phyloP scores from a whole-genome alignment of 2,797 vertebrate genomes.

The Anniella stebbinsi region DNA sequence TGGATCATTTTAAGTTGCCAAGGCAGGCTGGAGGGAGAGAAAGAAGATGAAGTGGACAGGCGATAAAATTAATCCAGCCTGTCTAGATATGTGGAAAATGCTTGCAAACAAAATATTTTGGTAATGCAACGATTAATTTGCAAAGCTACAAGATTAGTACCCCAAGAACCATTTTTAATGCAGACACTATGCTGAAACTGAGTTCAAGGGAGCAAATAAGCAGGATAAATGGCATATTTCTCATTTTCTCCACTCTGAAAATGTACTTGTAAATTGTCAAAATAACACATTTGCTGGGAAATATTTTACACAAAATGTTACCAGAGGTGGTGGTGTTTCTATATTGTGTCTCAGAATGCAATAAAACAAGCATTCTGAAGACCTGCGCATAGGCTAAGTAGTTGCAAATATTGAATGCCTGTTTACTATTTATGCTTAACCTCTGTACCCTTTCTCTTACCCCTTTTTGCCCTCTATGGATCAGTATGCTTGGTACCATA shows the following conservation, averaged over 20 bases:
- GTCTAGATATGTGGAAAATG: slow-evolving; percentile 23
- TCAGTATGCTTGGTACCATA: background rate
- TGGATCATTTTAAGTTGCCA: slow-evolving; percentile 21
- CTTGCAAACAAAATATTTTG: slow-evolving; percentile 43
- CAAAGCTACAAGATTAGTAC: slow-evolving; percentile 32
- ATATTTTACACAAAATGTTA: slow-evolving; percentile 46
- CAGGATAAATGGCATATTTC: slow-evolving; percentile 19
- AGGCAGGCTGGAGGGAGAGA: background rate
- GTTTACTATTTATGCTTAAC: background rate
- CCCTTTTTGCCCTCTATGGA: background rate
- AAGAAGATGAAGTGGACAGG: background rate
- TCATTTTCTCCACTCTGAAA: slow-evolving; percentile 30
- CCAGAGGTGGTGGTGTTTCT: slow-evolving; percentile 20
- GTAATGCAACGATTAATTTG: slow-evolving; percentile 24
- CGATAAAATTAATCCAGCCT: slow-evolving; percentile 31
- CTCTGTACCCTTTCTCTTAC: background rate
- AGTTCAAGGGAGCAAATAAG: background rate
- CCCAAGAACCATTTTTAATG: slow-evolving; percentile 4
- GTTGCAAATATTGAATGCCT: slow-evolving; percentile 17
- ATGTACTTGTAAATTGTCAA: slow-evolving; percentile 30
- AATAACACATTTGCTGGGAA: slow-evolving; percentile 37
- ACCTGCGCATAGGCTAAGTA: slow-evolving; percentile 18
- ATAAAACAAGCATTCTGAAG: slow-evolving; percentile 35
- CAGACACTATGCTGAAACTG: slow-evolving; percentile 26
- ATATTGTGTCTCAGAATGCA: slow-evolving; percentile 23